Evolutionary conservation across 2,113 vertebrate genomes (phyloP).

Genomic region (Carlito syrichta): DNA sequence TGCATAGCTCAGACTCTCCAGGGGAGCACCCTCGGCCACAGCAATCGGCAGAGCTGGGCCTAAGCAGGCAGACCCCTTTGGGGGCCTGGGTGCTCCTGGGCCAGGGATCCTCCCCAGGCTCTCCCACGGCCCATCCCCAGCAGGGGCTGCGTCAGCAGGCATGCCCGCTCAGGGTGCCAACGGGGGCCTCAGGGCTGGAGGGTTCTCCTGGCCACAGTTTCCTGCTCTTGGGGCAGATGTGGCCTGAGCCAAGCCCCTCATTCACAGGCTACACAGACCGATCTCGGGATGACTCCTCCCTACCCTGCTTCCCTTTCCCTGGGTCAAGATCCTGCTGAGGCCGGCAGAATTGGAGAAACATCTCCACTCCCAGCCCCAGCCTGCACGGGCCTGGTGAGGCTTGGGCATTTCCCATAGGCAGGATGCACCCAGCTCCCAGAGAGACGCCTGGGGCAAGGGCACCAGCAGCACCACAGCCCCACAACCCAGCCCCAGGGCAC

Average conservation of each 20-base stretch:
- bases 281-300: not conserved
- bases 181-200: not conserved
- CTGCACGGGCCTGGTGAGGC: not conserved
- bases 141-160: not conserved
- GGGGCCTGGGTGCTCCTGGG: not conserved
- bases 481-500: not conserved
- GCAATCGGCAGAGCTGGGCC: not conserved
- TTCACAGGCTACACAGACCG: not conserved
- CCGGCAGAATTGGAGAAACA: not conserved
- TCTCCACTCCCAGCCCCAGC: not conserved
- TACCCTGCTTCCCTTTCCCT: conserved; percentile 59
- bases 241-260: not conserved
- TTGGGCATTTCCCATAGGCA: not conserved
- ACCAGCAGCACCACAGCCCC: not conserved
- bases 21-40: not conserved
- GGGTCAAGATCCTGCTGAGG: conserved; percentile 21
- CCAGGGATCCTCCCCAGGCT: not conserved
- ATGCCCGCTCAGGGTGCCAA: not conserved
- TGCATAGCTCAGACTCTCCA: not conserved
- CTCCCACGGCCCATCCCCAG: not conserved
- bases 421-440: not conserved
- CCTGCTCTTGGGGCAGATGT: not conserved
- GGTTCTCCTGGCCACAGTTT: not conserved
- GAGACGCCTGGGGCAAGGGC: not conserved
- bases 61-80: not conserved